Evolutionary conservation across 1,140 invertebrate species (phyloP).

Genomic region (Lanistes nyassanus): DNA sequence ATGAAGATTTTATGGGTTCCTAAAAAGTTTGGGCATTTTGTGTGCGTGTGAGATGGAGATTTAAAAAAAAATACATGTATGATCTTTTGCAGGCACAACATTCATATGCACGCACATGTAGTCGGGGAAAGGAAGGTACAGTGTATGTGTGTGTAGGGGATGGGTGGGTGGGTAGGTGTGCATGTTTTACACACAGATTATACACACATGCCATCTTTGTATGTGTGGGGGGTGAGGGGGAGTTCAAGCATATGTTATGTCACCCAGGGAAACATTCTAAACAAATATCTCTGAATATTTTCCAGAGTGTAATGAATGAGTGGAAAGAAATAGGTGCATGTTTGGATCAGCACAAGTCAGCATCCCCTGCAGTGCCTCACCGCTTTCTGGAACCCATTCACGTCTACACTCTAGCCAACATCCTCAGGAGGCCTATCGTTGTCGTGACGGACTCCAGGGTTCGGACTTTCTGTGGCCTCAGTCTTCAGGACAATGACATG

Average conservation of each 20-base stretch:
- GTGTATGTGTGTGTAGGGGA: constrained; percentile 5
- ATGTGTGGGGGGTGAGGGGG: not conserved
- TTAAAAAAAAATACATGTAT: not conserved
- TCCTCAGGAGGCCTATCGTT: constrained; percentile 84
- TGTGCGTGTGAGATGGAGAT: not conserved
- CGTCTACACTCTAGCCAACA: constrained; percentile 84
- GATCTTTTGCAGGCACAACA: not conserved
- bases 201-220: not conserved
- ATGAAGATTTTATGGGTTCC: not conserved
- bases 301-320: constrained; percentile 46
- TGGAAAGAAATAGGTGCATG: constrained; percentile 50
- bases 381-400: constrained; percentile 86
- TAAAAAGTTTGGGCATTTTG: not conserved
- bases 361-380: constrained; percentile 67
- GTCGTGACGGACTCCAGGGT: constrained; percentile 80
- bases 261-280: not conserved
- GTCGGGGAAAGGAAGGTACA: constrained; percentile 1
- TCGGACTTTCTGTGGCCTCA: constrained; percentile 69
- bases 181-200: no score
- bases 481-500: constrained; percentile 70
- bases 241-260: not conserved
- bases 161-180: not conserved
- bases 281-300: not conserved
- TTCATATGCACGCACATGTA: not conserved
- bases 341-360: constrained; percentile 30